Evolutionary conservation across 2,797 vertebrate species (phyloP).

Genomic region (Gambelia wislizenii): DNA sequence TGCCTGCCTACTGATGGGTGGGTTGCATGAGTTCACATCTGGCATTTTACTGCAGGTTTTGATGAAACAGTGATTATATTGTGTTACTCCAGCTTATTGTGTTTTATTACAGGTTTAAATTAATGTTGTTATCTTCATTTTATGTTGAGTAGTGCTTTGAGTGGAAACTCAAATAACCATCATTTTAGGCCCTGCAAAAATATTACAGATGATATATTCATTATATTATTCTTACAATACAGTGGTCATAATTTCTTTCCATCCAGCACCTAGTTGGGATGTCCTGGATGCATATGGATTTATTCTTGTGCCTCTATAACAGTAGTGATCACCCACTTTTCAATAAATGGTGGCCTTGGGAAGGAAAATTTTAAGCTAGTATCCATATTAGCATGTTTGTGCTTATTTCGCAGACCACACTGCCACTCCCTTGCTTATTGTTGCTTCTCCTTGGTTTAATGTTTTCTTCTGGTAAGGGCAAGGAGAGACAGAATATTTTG

Average conservation of each 20-base stretch:
- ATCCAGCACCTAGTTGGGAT: neutral
- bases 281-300: neutral
- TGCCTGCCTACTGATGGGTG: neutral
- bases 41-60: neutral
- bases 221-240: neutral
- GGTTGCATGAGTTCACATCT: neutral
- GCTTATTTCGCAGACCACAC: neutral
- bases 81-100: neutral
- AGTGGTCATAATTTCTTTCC: neutral
- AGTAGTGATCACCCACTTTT: neutral
- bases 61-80: neutral
- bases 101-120: neutral
- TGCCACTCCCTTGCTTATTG: neutral
- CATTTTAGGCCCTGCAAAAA: neutral
- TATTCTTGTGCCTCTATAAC: neutral
- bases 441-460: neutral
- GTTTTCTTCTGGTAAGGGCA: neutral
- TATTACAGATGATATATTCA: neutral
- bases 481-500: neutral
- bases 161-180: neutral
- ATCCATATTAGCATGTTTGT: neutral
- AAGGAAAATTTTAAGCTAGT: neutral
- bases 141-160: neutral
- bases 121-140: constrained; percentile 2
- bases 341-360: neutral